Evolutionary conservation across 2,113 vertebrate genomes (phyloP).

Genomic region (Callopanchax toddi): DNA sequence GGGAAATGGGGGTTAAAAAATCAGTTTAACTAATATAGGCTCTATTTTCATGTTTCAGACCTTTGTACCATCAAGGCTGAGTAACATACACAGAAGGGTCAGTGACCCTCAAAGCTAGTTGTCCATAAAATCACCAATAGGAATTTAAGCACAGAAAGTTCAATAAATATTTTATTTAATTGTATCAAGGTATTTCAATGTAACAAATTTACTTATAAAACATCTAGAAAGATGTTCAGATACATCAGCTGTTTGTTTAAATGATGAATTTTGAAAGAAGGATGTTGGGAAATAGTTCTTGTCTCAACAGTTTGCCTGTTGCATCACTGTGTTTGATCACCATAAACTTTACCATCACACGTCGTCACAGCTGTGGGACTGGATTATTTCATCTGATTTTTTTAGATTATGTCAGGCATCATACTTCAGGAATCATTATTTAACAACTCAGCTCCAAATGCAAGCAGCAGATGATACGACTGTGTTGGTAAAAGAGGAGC

Average conservation of each 20-base stretch:
- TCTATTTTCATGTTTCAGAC: not conserved
- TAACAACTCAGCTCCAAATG: not conserved
- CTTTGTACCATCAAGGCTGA: constrained; percentile 3
- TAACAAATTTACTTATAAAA: fast-evolving
- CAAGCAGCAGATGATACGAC: constrained; percentile 12
- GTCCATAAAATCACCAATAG: not conserved
- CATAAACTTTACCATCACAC: constrained; percentile 63
- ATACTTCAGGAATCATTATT: not conserved
- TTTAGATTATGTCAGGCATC: too few relatives aligned
- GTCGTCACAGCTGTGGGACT: not conserved
- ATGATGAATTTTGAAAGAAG: not conserved
- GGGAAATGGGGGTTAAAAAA: not conserved
- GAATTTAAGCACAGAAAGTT: not conserved
- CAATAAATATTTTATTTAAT: not conserved
- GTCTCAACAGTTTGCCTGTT: constrained; percentile 63
- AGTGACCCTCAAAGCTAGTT: constrained; percentile 5
- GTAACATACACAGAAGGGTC: not conserved
- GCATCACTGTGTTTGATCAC: constrained; percentile 63
- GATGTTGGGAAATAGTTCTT: constrained; percentile 50
- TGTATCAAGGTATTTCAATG: not conserved
- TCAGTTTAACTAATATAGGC: not conserved
- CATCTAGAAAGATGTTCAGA: not conserved
- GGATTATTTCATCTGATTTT: too few relatives aligned
- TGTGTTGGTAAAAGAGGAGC: constrained; percentile 44
- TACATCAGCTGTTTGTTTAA: not conserved